Conservation (phyloP, 2,888 invertebrate species). For the Macropis europaea region DNA sequence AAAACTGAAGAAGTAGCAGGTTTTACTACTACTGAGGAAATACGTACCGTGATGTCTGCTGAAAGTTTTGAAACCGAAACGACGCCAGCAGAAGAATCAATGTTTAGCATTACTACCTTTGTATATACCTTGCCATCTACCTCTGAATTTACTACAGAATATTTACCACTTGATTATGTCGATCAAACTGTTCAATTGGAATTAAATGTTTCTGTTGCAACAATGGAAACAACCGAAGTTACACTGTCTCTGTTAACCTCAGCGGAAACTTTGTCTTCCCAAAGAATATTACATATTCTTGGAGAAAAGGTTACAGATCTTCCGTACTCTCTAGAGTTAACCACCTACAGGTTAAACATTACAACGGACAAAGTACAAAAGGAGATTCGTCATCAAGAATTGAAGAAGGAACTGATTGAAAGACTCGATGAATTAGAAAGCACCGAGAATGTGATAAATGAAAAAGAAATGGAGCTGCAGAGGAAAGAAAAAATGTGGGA, state of each 20-base stretch:
- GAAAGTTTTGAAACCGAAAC: too few relatives aligned
- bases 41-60: too few relatives aligned
- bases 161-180: constrained; percentile 14
- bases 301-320: neutral
- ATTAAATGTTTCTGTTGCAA: too few relatives aligned
- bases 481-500: constrained; percentile 7
- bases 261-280: neutral
- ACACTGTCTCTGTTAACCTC: too few relatives aligned
- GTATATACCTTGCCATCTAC: constrained; percentile 28
- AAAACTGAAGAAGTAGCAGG: neutral
- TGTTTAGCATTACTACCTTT: constrained; percentile 16
- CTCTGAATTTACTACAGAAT: constrained; percentile 7
- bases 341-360: neutral
- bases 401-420: constrained; percentile 13
- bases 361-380: constrained; percentile 5
- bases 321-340: neutral
- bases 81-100: neutral
- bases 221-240: neutral
- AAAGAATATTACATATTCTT: neutral
- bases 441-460: constrained; percentile 27
- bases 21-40: neutral
- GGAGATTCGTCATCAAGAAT: neutral
- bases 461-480: constrained; percentile 1
- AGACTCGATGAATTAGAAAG: constrained; percentile 24
- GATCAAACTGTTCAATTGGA: neutral